phyloP scores from a whole-genome alignment of 64 coral and sea anemone genomes.

The Montipora sp. region DNA sequence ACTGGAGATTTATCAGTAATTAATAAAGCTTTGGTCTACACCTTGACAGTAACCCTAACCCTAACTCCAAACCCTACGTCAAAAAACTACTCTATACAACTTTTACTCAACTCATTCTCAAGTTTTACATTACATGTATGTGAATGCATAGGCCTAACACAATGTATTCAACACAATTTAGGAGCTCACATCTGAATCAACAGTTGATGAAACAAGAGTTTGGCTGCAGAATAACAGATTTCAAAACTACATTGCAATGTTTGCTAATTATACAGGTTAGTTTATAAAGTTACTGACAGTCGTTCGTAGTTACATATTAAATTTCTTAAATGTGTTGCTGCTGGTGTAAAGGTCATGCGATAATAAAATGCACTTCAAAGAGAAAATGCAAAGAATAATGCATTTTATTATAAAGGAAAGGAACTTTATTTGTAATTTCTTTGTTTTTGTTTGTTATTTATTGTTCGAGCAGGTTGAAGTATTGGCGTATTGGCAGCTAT shows the following conservation, averaged over 20 bases:
- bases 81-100: not conserved
- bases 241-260: conserved; percentile 74
- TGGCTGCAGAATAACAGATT: conserved; percentile 96
- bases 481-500: too few relatives aligned
- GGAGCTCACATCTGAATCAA: conserved; percentile 85
- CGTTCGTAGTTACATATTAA: not conserved
- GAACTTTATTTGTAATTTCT: too few relatives aligned
- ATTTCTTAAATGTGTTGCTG: not conserved
- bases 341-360: too few relatives aligned
- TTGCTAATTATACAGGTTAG: conserved; percentile 96
- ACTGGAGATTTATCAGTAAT: too few relatives aligned
- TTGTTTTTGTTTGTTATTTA: too few relatives aligned
- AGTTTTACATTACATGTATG: too few relatives aligned
- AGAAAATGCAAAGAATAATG: not conserved
- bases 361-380: too few relatives aligned
- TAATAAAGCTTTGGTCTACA: too few relatives aligned
- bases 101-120: not conserved
- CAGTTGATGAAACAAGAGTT: conserved; percentile 88
- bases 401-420: not conserved
- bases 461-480: too few relatives aligned
- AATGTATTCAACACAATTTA: conserved; percentile 1
- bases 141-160: not conserved
- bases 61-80: too few relatives aligned
- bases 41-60: too few relatives aligned
- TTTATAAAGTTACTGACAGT: not conserved